Evolutionary conservation across 2,797 vertebrate genomes (phyloP).

Genomic region (Florisuga fusca): DNA sequence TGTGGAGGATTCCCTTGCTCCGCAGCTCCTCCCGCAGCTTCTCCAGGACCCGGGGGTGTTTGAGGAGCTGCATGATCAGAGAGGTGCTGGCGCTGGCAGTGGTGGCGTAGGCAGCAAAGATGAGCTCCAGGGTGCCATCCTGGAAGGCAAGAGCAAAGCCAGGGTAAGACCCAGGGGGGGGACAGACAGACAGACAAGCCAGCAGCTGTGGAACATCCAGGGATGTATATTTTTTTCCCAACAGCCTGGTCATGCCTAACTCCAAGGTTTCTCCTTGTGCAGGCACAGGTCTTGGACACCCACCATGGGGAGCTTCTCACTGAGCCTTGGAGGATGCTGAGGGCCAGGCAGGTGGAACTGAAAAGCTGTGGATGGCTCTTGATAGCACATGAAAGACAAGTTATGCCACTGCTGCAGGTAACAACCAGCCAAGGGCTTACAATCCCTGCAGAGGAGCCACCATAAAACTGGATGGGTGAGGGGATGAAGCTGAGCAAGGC

Average conservation of each 20-base stretch:
- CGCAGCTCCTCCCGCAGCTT: conserved; percentile 92
- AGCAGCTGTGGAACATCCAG: accelerated
- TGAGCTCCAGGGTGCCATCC: conserved; percentile 92
- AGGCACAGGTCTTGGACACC: not conserved
- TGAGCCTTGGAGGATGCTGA: not conserved
- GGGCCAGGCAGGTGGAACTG: not conserved
- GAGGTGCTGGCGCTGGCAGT: conserved; percentile 96
- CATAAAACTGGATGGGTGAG: not conserved
- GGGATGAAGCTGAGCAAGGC: not conserved
- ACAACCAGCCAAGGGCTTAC: not conserved
- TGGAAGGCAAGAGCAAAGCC: not conserved
- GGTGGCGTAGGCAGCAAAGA: conserved; percentile 95
- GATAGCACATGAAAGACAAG: not conserved
- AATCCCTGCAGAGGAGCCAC: not conserved
- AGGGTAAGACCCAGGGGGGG: not conserved
- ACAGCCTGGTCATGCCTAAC: accelerated
- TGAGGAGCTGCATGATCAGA: conserved; percentile 95
- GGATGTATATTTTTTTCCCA: not conserved
- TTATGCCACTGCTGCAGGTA: not conserved
- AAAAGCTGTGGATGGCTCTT: not conserved
- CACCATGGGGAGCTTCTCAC: accelerated
- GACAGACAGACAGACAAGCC: not conserved
- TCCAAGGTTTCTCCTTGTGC: not conserved
- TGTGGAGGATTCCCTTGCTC: conserved; percentile 88
- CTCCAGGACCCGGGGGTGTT: conserved; percentile 90